These are phyloP conservation scores for Cyanoderma ruficeps DNA, from an alignment of 2,113 vertebrate genomes.

Conservation along the genomic window DNA sequence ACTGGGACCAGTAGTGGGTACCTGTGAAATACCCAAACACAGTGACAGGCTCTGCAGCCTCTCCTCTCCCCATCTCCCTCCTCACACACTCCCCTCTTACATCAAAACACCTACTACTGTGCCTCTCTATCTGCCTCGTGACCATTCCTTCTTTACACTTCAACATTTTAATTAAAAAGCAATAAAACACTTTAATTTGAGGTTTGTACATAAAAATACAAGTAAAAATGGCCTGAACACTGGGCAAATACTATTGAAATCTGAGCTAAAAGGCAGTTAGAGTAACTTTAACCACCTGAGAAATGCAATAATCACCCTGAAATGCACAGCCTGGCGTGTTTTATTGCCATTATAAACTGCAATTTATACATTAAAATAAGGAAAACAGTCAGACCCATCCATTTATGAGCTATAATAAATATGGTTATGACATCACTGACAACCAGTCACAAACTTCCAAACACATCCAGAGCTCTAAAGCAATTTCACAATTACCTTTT, in stretches of 20 bases:
- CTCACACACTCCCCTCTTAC: background rate
- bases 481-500: slow-evolving; percentile 51
- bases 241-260: slow-evolving; percentile 69
- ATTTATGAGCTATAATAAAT: slow-evolving; percentile 76
- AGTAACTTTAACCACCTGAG: slow-evolving; percentile 74
- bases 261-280: slow-evolving; percentile 72
- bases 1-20: background rate
- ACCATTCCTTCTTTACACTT: slow-evolving; percentile 42
- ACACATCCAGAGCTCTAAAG: slow-evolving; percentile 54
- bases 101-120: background rate
- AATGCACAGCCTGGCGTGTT: slow-evolving; percentile 68
- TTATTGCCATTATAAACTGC: slow-evolving; percentile 73
- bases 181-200: slow-evolving; percentile 71
- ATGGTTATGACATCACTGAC: slow-evolving; percentile 71
- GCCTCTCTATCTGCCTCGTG: slow-evolving; percentile 35
- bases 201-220: slow-evolving; percentile 67
- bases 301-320: slow-evolving; percentile 72
- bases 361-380: slow-evolving; percentile 72
- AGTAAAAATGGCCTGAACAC: slow-evolving; percentile 57
- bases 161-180: slow-evolving; percentile 73
- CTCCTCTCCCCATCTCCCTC: background rate
- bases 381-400: slow-evolving; percentile 66
- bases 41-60: background rate
- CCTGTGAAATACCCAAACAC: background rate
- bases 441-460: slow-evolving; percentile 67